A percentile compares a stretch with the other conserved stretches of the same genome.
These are phyloP conservation scores for Chromobotia macracanthus DNA, from an alignment of 2,797 vertebrate genomes.

Conservation along the genomic window DNA sequence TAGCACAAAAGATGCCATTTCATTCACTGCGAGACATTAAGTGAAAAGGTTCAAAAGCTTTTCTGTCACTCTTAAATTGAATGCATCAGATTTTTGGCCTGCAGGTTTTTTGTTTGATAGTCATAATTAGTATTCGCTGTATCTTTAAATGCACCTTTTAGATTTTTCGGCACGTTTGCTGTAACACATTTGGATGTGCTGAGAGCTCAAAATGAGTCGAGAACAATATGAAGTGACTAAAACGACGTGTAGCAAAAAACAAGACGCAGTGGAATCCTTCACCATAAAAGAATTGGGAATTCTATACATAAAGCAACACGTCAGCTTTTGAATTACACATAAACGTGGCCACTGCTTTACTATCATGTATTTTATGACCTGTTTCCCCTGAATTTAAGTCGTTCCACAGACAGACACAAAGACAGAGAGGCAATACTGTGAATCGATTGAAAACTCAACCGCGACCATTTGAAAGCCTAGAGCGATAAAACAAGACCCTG, in stretches of 20 bases:
- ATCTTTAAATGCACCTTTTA: neutral
- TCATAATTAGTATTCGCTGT: neutral
- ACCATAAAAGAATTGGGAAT: neutral
- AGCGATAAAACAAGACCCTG: slow-evolving; percentile 11
- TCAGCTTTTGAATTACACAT: slow-evolving; percentile 7
- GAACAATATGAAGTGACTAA: neutral
- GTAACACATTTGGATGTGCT: neutral
- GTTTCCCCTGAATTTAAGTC: slow-evolving; percentile 12
- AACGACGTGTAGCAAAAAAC: neutral
- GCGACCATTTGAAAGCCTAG: neutral
- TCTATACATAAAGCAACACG: neutral
- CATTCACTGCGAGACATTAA: slow-evolving; percentile 3
- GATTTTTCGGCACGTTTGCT: neutral
- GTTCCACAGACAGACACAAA: slow-evolving; percentile 12
- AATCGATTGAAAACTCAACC: slow-evolving; percentile 4
- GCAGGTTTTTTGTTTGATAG: neutral
- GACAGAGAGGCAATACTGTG: neutral
- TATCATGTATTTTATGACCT: neutral
- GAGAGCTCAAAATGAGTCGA: neutral
- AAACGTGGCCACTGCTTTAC: neutral
- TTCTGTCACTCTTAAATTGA: neutral
- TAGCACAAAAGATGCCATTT: slow-evolving; percentile 25
- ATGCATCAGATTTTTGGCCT: neutral
- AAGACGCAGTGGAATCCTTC: neutral
- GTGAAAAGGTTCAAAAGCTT: slow-evolving; percentile 6